phyloP scores from a whole-genome alignment of 2,113 vertebrate genomes.

The Xenopus borealis region DNA sequence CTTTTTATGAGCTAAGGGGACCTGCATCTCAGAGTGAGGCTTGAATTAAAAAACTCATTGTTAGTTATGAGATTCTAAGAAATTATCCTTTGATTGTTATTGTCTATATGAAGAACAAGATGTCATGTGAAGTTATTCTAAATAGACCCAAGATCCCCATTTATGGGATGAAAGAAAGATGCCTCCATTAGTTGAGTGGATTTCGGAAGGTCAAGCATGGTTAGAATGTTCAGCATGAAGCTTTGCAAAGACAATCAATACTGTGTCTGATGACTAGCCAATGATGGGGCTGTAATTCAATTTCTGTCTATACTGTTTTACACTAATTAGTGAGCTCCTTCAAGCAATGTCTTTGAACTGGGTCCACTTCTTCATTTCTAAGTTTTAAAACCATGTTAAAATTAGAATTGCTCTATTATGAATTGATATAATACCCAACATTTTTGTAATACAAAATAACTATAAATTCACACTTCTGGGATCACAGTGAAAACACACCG shows the following conservation, averaged over 20 bases:
- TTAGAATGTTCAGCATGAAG: background rate
- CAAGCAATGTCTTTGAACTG: too few species aligned
- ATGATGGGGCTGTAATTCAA: slow-evolving; percentile 7
- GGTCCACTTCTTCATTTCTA: background rate
- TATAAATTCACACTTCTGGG: too few species aligned
- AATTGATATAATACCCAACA: background rate
- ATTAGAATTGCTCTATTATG: background rate
- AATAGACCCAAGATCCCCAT: background rate
- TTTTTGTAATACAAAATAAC: too few species aligned
- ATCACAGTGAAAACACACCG: too few species aligned
- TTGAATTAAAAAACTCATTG: too few species aligned
- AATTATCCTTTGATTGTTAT: too few species aligned
- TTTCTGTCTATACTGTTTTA: background rate
- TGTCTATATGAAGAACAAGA: background rate
- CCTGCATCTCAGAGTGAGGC: too few species aligned
- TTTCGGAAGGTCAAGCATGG: background rate
- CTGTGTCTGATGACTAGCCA: slow-evolving; percentile 16
- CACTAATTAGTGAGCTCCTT: background rate
- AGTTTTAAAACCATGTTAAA: background rate
- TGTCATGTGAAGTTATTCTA: background rate
- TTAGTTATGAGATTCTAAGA: too few species aligned
- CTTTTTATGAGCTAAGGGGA: too few species aligned
- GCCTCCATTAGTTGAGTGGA: slow-evolving; percentile 4
- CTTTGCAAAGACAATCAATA: slow-evolving; percentile 10
- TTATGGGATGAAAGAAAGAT: slow-evolving; percentile 5